Evolutionary conservation across 2,113 vertebrate species (phyloP).

Genomic region (Pachypanchax playfairii): DNA sequence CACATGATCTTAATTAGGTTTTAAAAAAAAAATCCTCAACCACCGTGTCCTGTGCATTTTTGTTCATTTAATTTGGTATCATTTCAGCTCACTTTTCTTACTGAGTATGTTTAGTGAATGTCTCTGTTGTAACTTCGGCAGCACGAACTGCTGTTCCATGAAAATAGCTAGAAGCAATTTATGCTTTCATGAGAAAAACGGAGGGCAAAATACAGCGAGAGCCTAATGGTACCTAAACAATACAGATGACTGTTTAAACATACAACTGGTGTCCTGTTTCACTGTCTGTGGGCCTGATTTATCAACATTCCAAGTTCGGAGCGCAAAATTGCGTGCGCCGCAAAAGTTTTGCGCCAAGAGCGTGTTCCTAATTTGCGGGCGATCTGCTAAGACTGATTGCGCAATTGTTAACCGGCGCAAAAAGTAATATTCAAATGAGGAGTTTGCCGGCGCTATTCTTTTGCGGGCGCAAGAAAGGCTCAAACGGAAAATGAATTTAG

Average conservation of each 20-base stretch:
- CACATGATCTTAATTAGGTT: slow-evolving; percentile 47
- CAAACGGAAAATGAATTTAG: too few species aligned
- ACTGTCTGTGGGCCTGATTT: too few species aligned
- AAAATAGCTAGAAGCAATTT: slow-evolving; percentile 66
- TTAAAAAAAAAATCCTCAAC: slow-evolving; percentile 23
- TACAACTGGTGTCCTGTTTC: slow-evolving; percentile 22
- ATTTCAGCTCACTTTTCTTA: neutral
- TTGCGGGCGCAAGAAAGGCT: too few species aligned
- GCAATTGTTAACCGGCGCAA: too few species aligned
- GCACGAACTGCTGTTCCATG: slow-evolving; percentile 55
- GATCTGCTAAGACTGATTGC: too few species aligned
- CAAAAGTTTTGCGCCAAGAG: too few species aligned
- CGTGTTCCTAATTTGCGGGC: too few species aligned
- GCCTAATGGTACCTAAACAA: slow-evolving; percentile 78
- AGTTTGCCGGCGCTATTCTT: too few species aligned
- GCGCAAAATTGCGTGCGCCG: too few species aligned
- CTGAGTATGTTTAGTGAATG: slow-evolving; percentile 28
- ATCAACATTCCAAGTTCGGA: too few species aligned
- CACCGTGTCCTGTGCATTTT: slow-evolving; percentile 11
- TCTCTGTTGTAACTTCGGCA: slow-evolving; percentile 42
- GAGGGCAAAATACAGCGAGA: slow-evolving; percentile 48
- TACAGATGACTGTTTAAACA: slow-evolving; percentile 61
- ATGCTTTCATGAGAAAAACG: slow-evolving; percentile 69
- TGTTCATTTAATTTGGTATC: slow-evolving; percentile 1
- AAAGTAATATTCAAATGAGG: too few species aligned